Evolutionary conservation across 2,797 vertebrate genomes (phyloP).

Genomic region (Thripadectes ignobilis): DNA sequence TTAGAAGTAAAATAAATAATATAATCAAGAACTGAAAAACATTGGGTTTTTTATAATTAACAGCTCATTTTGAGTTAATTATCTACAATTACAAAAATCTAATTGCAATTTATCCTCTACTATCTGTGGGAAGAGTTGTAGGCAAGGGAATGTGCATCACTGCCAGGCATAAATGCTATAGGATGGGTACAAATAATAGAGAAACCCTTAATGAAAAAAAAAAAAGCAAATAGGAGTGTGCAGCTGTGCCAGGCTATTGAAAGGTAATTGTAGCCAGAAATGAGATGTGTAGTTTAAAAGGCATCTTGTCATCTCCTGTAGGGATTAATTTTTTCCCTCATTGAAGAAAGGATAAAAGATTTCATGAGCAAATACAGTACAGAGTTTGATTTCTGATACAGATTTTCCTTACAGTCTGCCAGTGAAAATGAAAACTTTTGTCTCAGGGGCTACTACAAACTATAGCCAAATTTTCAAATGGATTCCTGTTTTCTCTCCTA

Average conservation of each 20-base stretch:
- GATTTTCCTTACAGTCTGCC: background rate
- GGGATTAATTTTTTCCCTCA: slow-evolving; percentile 44
- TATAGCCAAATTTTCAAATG: background rate
- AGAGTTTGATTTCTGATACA: background rate
- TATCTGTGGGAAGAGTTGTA: slow-evolving; percentile 74
- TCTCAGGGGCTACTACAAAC: background rate
- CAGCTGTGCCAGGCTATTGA: slow-evolving; percentile 68
- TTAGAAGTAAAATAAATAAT: slow-evolving; percentile 75
- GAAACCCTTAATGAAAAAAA: slow-evolving; percentile 70
- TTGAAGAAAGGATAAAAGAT: slow-evolving; percentile 9
- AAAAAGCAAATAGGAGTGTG: slow-evolving; percentile 56
- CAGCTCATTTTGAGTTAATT: slow-evolving; percentile 82
- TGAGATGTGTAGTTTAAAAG: slow-evolving; percentile 66
- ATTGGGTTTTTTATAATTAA: slow-evolving; percentile 78
- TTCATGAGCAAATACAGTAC: background rate
- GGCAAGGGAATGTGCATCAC: slow-evolving; percentile 65
- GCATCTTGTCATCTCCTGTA: slow-evolving; percentile 58
- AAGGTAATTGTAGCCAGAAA: slow-evolving; percentile 71
- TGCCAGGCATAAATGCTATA: slow-evolving; percentile 63
- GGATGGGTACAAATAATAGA: slow-evolving; percentile 68
- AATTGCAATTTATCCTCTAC: slow-evolving; percentile 80
- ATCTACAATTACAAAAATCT: slow-evolving; percentile 79
- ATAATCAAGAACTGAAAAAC: slow-evolving; percentile 75
- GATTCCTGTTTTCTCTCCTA: background rate
- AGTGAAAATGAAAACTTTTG: background rate